A percentile compares a stretch with the other conserved stretches of the same genome.
Evolutionary conservation across 2,113 vertebrate genomes (phyloP).

Genomic region (Tringa solitaria): DNA sequence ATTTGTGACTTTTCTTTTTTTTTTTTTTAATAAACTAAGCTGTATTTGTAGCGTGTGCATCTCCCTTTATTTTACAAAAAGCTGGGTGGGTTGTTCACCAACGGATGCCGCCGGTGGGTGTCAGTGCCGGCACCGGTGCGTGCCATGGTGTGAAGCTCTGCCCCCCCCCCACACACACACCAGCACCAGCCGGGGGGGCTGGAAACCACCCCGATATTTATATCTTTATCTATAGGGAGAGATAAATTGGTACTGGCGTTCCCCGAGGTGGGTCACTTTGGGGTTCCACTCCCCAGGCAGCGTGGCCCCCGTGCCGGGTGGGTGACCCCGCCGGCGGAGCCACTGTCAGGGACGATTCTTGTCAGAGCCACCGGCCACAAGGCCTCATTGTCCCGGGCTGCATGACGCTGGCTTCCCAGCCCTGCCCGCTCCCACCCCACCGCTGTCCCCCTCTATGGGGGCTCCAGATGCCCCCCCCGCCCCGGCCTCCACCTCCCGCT

Average conservation of each 20-base stretch:
- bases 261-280: fast-evolving
- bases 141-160: background rate
- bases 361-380: background rate
- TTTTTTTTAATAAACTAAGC: slow-evolving; percentile 20
- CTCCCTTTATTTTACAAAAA: background rate
- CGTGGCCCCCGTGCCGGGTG: background rate
- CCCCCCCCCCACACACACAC: background rate
- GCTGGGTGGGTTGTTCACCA: background rate
- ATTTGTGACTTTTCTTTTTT: slow-evolving; percentile 7
- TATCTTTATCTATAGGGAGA: background rate
- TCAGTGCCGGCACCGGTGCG: background rate
- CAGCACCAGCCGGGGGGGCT: background rate
- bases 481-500: fast-evolving
- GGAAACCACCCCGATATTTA: background rate
- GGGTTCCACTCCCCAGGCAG: fast-evolving
- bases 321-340: background rate
- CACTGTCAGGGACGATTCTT: slow-evolving; percentile 38
- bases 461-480: background rate
- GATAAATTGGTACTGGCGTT: background rate
- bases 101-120: fast-evolving
- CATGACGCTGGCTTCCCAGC: background rate
- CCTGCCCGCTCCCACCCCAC: background rate
- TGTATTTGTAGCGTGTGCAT: background rate
- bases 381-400: slow-evolving; percentile 10
- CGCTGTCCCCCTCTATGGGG: background rate